Conservation (phyloP, 2,797 vertebrate species). For the Acanthis flammea region DNA sequence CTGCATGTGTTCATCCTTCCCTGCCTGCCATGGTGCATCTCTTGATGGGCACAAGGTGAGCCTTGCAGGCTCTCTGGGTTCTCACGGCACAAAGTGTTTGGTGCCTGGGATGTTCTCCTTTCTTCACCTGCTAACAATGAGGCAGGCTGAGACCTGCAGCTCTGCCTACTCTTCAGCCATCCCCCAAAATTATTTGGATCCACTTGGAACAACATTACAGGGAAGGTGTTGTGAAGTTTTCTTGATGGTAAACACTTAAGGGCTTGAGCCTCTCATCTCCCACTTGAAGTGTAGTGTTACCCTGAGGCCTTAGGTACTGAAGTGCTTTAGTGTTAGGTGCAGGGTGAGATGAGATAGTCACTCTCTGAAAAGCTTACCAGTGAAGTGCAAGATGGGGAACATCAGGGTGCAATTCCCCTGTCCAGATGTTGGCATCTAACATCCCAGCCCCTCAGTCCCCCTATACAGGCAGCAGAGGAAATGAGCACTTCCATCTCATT, state of each 20-base stretch:
- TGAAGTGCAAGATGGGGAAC: neutral
- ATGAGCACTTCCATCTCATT: neutral
- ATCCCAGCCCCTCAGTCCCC: neutral
- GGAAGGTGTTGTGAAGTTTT: neutral
- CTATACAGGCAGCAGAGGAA: neutral
- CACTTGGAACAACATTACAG: neutral
- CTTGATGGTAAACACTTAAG: neutral
- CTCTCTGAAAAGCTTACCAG: neutral
- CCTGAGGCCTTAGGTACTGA: neutral
- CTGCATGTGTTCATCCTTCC: neutral
- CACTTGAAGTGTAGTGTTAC: neutral
- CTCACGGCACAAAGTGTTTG: rapidly evolving
- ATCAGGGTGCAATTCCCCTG: neutral
- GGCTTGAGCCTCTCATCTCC: neutral
- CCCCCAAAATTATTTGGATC: neutral
- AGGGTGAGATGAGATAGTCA: neutral
- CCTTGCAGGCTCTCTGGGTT: neutral
- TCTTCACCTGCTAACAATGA: neutral
- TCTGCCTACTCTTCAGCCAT: neutral
- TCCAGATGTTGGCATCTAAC: neutral
- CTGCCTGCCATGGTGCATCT: neutral
- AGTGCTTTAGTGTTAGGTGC: neutral
- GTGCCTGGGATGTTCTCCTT: neutral
- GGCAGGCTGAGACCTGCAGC: neutral
- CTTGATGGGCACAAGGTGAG: neutral